Evolutionary conservation across 2,797 vertebrate genomes (phyloP), one percentile per base, ranked within the genome.

Genomic region (Momotus momota): DNA sequence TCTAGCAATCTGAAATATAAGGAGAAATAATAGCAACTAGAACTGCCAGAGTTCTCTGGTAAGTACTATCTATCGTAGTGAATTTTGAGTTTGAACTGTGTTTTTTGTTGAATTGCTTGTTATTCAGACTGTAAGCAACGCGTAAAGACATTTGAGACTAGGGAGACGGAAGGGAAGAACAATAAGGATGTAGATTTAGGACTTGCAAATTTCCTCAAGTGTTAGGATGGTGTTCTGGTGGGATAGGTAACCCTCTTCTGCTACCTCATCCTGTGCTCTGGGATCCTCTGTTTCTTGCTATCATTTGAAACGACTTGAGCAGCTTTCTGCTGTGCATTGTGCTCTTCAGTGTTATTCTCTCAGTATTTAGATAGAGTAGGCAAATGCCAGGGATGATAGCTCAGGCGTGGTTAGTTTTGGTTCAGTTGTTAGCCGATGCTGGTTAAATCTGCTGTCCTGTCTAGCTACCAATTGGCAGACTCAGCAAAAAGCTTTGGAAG

Each of bases 401-500:
- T 94, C 33, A 35, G 69, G 67, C 84, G 43, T 89, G 92, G 93
- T 82, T 88, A 35, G 61, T 88, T 95, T 95, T 89, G 92, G 69
- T 96, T 94, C 79, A 22, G 19, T 93, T 92, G 84, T 91, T 92
- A 70, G 94, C 72, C 84, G 21, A 79, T 94, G 72, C 72, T 94
- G 84, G 96, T 96, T 93, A 88, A 94, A 75, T 92, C 71, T 95
- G 54, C 69, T 86, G 57, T 65, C 58, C 57, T 86, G n/a, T 91
- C 57, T 66, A 89, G 74, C 84, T 93, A 89, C 90, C 84, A 83
- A 22, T 46, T 87, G 86, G 65, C 94, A 85, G 84, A 90, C 79
- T 94, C 91, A 94, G 94, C 94, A 94, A 55, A 93, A 96, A 92
- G 90, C 93, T 93, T 96, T 92, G 75, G 86, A 96, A 94, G 58